Evolutionary conservation across 2,113 vertebrate species (phyloP), one percentile per base, ranked within the genome.

Genomic region (Hylia prasina): DNA sequence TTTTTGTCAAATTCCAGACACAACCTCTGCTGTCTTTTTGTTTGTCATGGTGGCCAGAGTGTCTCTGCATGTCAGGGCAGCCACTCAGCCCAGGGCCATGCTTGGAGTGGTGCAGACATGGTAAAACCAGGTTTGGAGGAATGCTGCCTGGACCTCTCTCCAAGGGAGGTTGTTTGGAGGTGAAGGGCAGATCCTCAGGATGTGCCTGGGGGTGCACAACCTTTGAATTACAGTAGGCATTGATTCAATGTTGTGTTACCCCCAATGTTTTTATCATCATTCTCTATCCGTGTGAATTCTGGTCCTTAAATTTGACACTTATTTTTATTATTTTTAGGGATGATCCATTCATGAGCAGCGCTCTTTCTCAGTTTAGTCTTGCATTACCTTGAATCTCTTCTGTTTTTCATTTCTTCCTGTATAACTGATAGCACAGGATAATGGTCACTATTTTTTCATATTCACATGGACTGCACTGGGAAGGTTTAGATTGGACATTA

Each of bases 51-150:
- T 48, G 45, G 27, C 33, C 23, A 8, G 65, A 22, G 13, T 37
- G 31, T 15, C 9, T 31, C 6, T 48, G 19, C 6, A 1, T 31
- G 24, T 12, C 61, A 63, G 35, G 33, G 31, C 24, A 69, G 6
- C 27, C 35, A 1, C 16, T 79, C 1, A 0, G 5, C 50, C 22
- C 25, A 22, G 57, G 19, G 16, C 0, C 0, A 1, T 47, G 39
- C 39, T 60, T 27, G 39, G 27, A 51, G 50, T 8, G 45, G 13
- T 78, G 44, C 51, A n/a, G 63, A 61, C 0, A 1, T 5, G 16
- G 15, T 30, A 30, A 42, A 68, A 50, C 28, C 0, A 1, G 7
- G 11, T 37, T 25, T 42, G 47, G 28, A 53, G 31, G 14, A 54
- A 4, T 23, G 13, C 30, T 84, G 28, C 20, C 24, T 25, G 66